Conservation (phyloP, 2,888 invertebrate genomes). For the Lochmaea capreae region DNA sequence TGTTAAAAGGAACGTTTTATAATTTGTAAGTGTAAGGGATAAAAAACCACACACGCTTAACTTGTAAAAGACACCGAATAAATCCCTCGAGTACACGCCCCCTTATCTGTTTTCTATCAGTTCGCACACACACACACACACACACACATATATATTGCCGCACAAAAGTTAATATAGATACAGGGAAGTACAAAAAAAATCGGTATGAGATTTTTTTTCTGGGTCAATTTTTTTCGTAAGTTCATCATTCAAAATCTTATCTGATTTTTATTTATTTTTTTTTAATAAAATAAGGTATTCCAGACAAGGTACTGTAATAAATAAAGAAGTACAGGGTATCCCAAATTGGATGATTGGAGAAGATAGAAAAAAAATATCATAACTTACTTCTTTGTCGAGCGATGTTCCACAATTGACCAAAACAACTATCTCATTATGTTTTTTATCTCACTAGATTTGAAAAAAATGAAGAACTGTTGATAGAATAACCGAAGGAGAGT, state of each 20-base stretch:
- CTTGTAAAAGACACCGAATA: constrained; percentile 52
- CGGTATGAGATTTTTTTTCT: not conserved
- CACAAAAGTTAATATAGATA: constrained; percentile 46
- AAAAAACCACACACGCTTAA: constrained; percentile 53
- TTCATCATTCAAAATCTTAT: not conserved
- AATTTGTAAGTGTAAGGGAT: constrained; percentile 54
- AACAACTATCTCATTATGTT: no score
- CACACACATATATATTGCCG: constrained; percentile 51
- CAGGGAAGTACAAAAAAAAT: constrained; percentile 9
- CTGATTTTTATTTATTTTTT: no score
- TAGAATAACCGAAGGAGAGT: no score
- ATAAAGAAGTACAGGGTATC: no score
- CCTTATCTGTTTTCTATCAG: constrained; percentile 61
- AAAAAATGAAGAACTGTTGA: no score
- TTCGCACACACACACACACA: constrained; percentile 49
- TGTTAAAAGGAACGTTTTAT: constrained; percentile 54
- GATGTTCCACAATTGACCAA: no score
- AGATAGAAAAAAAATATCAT: no score
- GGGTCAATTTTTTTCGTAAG: not conserved
- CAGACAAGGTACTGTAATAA: no score
- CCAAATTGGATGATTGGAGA: no score
- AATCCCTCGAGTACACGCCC: constrained; percentile 60
- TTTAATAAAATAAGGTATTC: no score
- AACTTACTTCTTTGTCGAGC: no score
- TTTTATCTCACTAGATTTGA: no score